Percentiles rank a stretch among this genome's conserved stretches.
These are phyloP conservation scores for Pachliopta kotzebuea DNA, from an alignment of 2,888 invertebrate genomes.

Conservation along the genomic window DNA sequence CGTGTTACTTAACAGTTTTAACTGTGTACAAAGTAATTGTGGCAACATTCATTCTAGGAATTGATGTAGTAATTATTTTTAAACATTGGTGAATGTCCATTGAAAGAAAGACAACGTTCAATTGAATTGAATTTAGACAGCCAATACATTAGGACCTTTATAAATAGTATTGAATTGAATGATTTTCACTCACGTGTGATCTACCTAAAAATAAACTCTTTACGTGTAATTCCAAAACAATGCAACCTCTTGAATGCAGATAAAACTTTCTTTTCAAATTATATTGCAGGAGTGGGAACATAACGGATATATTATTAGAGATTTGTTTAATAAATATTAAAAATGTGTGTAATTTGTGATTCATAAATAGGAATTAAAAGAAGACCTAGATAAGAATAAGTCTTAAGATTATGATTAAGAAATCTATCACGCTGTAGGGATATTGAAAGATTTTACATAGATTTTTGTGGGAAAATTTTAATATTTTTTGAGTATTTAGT, in stretches of 20 bases:
- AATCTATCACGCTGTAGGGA: no score
- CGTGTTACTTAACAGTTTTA: no score
- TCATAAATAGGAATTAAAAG: neutral
- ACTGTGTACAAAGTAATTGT: no score
- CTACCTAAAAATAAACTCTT: neutral
- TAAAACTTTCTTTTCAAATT: neutral
- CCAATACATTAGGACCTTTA: neutral
- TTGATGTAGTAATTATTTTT: neutral
- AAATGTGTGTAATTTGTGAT: neutral
- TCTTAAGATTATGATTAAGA: no score
- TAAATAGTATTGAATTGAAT: slow-evolving; percentile 1
- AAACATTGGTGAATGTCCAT: neutral
- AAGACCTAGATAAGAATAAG: neutral
- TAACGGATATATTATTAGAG: no score
- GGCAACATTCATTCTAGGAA: neutral
- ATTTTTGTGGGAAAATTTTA: no score
- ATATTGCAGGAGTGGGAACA: neutral
- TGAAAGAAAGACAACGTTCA: neutral
- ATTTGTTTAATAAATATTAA: no score
- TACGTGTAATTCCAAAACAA: neutral
- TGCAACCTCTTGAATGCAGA: neutral
- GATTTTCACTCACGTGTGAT: no score
- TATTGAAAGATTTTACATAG: no score
- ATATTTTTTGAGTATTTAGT: no score
- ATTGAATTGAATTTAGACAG: neutral